phyloP scores from a whole-genome alignment of 2,888 invertebrate species.

The Aphidius colemani region DNA sequence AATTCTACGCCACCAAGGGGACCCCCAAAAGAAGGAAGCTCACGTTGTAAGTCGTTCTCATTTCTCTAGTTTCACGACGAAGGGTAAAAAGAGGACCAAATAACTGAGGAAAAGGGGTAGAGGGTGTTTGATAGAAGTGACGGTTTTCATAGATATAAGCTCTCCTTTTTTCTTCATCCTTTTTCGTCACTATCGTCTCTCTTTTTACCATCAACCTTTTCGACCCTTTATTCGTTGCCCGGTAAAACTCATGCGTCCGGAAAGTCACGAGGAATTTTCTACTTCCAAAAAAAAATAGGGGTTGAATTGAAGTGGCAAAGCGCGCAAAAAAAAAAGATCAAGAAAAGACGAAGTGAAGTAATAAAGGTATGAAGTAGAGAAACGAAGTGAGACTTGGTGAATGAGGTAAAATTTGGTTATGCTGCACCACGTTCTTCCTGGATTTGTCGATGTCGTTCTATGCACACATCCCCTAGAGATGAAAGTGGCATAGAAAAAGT shows the following conservation, averaged over 20 bases:
- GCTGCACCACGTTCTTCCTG: slow-evolving; percentile 53
- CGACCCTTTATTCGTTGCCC: too few relatives aligned
- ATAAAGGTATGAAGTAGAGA: slow-evolving; percentile 8
- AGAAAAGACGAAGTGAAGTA: not conserved
- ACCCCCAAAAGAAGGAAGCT: slow-evolving; percentile 28
- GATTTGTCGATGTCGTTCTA: slow-evolving; percentile 55
- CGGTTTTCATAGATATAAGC: slow-evolving; percentile 17
- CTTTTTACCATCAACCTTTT: not conserved
- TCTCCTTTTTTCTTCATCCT: slow-evolving; percentile 9
- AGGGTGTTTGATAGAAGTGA: not conserved
- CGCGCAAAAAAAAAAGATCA: not conserved
- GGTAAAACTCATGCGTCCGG: slow-evolving; percentile 14
- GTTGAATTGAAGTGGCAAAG: not conserved
- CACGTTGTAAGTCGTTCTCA: slow-evolving; percentile 32
- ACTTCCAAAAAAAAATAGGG: slow-evolving; percentile 22
- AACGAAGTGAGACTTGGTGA: slow-evolving; percentile 27
- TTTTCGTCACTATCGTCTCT: not conserved
- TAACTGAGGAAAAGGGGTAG: slow-evolving; percentile 19
- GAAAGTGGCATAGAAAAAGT: too few relatives aligned
- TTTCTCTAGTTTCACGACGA: slow-evolving; percentile 33
- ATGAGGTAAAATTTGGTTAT: slow-evolving; percentile 51
- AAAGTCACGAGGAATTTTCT: slow-evolving; percentile 35
- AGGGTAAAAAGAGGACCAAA: slow-evolving; percentile 20
- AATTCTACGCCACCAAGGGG: slow-evolving; percentile 36
- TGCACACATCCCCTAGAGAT: slow-evolving; percentile 9